These are phyloP conservation scores for Pardalotus punctatus DNA, from an alignment of 2,113 vertebrate genomes.

Conservation along the genomic window DNA sequence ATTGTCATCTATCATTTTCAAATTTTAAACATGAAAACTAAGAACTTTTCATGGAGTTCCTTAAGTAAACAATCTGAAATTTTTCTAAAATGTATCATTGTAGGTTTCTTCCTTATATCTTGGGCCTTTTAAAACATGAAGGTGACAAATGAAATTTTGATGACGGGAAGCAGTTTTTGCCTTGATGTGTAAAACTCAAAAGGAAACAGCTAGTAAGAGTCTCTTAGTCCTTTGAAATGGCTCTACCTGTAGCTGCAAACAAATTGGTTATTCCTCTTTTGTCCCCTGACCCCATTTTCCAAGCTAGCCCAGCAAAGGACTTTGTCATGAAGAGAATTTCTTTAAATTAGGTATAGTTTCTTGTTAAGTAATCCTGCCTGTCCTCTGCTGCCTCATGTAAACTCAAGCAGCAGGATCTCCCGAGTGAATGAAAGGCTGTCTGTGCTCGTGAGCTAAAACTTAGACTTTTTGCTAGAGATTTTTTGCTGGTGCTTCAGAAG, in stretches of 20 bases:
- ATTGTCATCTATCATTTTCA: background rate
- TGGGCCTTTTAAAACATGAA: background rate
- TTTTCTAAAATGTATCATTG: background rate
- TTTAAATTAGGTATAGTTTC: background rate
- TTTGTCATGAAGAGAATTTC: background rate
- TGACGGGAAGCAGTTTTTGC: background rate
- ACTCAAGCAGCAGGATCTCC: background rate
- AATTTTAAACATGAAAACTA: background rate
- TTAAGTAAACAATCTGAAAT: background rate
- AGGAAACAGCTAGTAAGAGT: background rate
- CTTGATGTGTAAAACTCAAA: background rate
- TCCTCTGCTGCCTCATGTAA: background rate
- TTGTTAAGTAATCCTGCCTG: background rate
- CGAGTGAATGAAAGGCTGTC: background rate
- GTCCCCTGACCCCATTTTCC: background rate
- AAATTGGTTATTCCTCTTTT: rapidly evolving
- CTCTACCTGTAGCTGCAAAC: background rate
- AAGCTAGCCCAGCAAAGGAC: background rate
- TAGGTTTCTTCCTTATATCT: background rate
- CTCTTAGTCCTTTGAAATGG: background rate
- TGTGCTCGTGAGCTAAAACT: background rate
- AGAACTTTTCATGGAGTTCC: background rate
- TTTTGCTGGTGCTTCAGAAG: background rate
- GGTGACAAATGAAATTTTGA: background rate
- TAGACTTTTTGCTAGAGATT: background rate